phyloP scores from a whole-genome alignment of 2,113 vertebrate species.

The Rafetus swinhoei region DNA sequence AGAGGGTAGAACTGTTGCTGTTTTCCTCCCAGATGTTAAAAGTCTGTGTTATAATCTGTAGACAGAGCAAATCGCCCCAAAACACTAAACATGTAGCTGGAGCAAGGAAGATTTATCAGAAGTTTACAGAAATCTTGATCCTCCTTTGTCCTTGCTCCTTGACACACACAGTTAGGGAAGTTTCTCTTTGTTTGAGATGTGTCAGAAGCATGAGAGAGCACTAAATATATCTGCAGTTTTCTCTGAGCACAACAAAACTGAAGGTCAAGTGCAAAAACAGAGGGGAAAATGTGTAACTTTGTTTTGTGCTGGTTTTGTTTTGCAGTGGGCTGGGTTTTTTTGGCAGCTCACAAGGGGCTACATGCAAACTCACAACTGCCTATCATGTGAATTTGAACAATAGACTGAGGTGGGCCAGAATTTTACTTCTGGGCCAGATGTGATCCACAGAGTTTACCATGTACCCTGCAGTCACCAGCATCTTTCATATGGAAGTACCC shows the following conservation, averaged over 20 bases:
- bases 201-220: background rate
- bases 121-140: background rate
- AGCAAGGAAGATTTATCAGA: background rate
- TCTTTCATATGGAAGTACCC: accelerated
- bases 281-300: background rate
- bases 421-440: background rate
- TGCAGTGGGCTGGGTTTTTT: background rate
- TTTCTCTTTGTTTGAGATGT: background rate
- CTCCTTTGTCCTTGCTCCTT: background rate
- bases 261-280: background rate
- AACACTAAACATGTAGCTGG: accelerated
- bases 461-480: background rate
- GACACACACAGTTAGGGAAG: background rate
- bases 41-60: background rate
- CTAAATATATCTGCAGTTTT: background rate
- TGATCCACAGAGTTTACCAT: accelerated
- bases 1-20: background rate
- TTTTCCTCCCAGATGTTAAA: background rate
- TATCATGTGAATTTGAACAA: background rate
- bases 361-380: accelerated
- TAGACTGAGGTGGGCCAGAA: accelerated
- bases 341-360: background rate
- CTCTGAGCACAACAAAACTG: background rate
- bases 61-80: background rate
- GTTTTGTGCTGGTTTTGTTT: background rate